Evolutionary conservation across 2,113 vertebrate species (phyloP).

Genomic region (Pterocles orientalis): DNA sequence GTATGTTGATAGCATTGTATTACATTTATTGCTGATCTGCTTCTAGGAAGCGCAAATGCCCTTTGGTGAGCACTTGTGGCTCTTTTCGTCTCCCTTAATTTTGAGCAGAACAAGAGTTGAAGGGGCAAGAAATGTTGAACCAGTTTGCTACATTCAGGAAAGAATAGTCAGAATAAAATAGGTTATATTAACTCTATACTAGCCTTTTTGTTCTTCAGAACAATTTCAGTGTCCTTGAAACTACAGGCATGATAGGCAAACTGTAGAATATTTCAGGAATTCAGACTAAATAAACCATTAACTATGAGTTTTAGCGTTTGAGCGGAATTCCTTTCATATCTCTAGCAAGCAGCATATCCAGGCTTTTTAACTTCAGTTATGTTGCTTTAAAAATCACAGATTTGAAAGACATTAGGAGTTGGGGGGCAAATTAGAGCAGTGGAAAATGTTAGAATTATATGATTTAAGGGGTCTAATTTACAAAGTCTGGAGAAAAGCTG

Average conservation of each 20-base stretch:
- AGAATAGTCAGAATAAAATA: not conserved
- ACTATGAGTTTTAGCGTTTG: not conserved
- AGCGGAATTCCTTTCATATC: not conserved
- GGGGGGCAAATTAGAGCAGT: not conserved
- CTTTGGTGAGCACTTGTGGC: not conserved
- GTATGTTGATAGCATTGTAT: not conserved
- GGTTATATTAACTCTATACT: not conserved
- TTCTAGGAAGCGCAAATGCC: not conserved
- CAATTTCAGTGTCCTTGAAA: not conserved
- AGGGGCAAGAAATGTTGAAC: not conserved
- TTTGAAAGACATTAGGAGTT: not conserved
- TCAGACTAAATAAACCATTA: not conserved
- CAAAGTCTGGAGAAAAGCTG: not conserved
- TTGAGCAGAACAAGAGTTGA: not conserved
- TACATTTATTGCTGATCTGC: not conserved
- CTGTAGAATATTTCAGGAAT: not conserved
- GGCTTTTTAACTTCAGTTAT: not conserved
- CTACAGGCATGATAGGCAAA: not conserved
- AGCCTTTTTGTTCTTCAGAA: not conserved
- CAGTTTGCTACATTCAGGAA: not conserved
- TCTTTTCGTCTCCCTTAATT: not conserved
- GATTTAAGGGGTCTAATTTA: not conserved
- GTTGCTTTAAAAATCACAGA: not conserved
- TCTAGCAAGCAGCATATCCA: not conserved
- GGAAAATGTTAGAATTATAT: not conserved